Evolutionary conservation across 2,888 invertebrate species (phyloP).

Genomic region (Girardia tigrina): DNA sequence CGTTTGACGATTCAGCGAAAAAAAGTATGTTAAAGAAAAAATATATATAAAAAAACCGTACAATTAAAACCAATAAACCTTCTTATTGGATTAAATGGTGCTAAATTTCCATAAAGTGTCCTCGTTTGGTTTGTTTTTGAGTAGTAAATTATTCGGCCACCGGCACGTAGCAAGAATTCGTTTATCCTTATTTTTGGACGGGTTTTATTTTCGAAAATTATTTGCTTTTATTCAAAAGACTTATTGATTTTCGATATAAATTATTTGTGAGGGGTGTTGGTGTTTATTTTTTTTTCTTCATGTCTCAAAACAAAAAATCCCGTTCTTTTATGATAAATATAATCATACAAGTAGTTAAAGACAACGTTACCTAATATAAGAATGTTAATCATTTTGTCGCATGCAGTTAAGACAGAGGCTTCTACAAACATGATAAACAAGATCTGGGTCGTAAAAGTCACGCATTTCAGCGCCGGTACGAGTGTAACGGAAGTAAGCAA

Average conservation of each 20-base stretch:
- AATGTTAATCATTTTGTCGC: too few species aligned
- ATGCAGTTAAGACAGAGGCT: too few species aligned
- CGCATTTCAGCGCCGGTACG: constrained; percentile 5
- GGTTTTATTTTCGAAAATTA: background rate
- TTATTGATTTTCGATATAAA: too few species aligned
- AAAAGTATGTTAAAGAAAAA: background rate
- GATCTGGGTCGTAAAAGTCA: constrained; percentile 23
- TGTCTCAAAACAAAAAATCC: background rate
- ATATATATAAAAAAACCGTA: background rate
- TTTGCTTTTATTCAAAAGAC: too few species aligned
- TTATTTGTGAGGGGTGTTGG: too few species aligned
- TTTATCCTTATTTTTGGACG: background rate
- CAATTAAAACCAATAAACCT: background rate
- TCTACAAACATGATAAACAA: constrained; percentile 2
- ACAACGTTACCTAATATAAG: too few species aligned
- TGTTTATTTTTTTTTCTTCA: background rate
- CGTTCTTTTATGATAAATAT: too few species aligned
- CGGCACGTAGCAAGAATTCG: background rate
- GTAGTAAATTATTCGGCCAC: background rate
- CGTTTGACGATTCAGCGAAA: too few species aligned
- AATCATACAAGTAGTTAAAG: too few species aligned
- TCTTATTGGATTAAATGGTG: too few species aligned
- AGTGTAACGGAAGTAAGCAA: constrained; percentile 2
- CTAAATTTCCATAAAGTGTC: too few species aligned
- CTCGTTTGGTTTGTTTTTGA: too few species aligned